Evolutionary conservation across 2,113 vertebrate genomes (phyloP), one percentile per base, ranked within the genome.

Genomic region (Gadus chalcogrammus): DNA sequence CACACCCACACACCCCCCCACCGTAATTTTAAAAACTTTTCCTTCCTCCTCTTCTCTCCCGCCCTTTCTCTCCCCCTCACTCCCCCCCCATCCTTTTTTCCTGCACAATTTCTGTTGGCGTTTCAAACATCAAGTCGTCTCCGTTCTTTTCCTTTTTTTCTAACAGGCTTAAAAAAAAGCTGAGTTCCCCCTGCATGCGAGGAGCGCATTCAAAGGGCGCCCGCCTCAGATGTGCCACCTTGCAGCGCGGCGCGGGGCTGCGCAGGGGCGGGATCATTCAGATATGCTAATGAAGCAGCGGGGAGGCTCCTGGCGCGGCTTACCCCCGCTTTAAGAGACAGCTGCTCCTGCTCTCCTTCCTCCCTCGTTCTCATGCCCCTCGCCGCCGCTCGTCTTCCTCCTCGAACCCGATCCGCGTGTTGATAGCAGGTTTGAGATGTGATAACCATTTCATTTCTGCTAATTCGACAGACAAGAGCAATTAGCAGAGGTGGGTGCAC

Each of bases 211-310:
- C 91, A 93, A 93, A 93, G 89, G 86, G 82, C 74, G 81, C 77
- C 73, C 85, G 86, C 86, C 82, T 93, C 90, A 93, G 92, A 93
- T 91, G 90, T 92, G 91, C 90, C 91, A 92, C 92, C 92, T 93
- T 92, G 91, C 90, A 91, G 92, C 85, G 85, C 85, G 86, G 88
- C 70, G 85, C 88, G 84, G 84, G 87, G 86, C 84, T 88, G 87
- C 79, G 85, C 88, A 88, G 87, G 89, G 88, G 88, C 82, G 85
- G 84, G 86, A 91, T 91, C 89, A 93, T 93, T 93, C 92, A 90
- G 91, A 93, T 93, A 93, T 93, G 92, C 90, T 91, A 93, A 93
- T 93, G 84, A 80, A 89, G 84, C 92, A 93, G 91, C 91, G 74
- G 92, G 92, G 88, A 89, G 85, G 89, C 90, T 91, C 83, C 82